Evolutionary conservation across 2,797 vertebrate genomes (phyloP).

Genomic region (Enteromius mattozi): DNA sequence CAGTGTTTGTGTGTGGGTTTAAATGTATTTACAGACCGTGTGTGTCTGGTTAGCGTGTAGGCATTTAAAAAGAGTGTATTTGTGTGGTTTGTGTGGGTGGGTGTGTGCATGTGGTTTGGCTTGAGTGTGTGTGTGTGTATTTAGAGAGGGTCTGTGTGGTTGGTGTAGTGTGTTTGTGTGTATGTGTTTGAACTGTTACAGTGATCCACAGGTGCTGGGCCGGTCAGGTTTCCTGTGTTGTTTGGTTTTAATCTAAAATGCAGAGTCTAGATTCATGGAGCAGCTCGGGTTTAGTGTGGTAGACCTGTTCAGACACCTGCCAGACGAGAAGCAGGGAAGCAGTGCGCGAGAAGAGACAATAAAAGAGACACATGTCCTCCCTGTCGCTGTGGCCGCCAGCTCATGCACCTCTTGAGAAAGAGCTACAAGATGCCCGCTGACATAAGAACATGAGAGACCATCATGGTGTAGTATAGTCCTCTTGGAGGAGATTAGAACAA

Average conservation of each 20-base stretch:
- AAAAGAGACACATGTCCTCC: constrained; percentile 26
- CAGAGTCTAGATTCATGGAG: constrained; percentile 30
- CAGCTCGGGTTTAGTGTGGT: constrained; percentile 9
- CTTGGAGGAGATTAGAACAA: constrained; percentile 19
- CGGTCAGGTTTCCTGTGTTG: constrained; percentile 30
- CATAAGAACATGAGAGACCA: constrained; percentile 3
- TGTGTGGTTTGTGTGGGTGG: constrained; percentile 19
- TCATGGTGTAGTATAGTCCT: constrained; percentile 1
- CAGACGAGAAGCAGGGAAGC: constrained; percentile 1
- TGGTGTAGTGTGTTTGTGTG: neutral
- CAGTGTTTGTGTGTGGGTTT: constrained; percentile 23
- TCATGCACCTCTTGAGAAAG: constrained; percentile 24
- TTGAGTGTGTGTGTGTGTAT: neutral
- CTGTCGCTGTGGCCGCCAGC: neutral
- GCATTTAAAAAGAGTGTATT: constrained; percentile 11
- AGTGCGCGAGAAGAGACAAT: neutral
- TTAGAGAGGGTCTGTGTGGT: constrained; percentile 37
- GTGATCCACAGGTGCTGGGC: constrained; percentile 26
- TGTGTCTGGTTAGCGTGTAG: constrained; percentile 14
- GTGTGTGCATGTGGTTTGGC: constrained; percentile 23
- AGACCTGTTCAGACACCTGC: constrained; percentile 42
- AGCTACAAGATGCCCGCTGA: neutral
- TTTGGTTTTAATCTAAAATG: constrained; percentile 42
- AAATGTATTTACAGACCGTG: constrained; percentile 19
- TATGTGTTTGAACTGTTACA: constrained; percentile 18